Evolutionary conservation across 2,113 vertebrate species (phyloP).

Genomic region (Micronisus gabar): DNA sequence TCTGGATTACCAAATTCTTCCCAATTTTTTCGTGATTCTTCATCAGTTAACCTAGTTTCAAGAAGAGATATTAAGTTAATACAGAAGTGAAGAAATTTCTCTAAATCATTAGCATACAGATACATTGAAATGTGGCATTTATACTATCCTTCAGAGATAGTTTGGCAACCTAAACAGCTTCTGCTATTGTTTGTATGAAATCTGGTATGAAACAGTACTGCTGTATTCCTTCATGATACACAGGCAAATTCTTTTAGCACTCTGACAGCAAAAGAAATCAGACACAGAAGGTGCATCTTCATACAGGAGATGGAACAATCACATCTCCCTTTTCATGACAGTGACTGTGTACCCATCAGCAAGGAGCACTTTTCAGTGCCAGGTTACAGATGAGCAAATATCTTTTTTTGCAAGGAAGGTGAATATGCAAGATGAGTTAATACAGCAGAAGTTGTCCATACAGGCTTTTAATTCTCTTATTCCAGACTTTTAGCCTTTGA

Average conservation of each 20-base stretch:
- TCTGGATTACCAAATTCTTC: conserved; percentile 93
- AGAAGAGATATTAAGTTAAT: not conserved
- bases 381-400: not conserved
- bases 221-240: not conserved
- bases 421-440: not conserved
- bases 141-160: not conserved
- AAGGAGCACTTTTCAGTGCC: not conserved
- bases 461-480: not conserved
- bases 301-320: not conserved
- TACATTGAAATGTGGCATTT: not conserved
- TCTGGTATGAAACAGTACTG: not conserved
- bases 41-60: conserved; percentile 89
- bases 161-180: not conserved
- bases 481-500: not conserved
- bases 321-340: not conserved
- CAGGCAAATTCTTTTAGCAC: not conserved
- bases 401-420: not conserved
- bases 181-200: not conserved
- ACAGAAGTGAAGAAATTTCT: not conserved
- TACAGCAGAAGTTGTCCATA: not conserved
- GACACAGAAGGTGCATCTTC: not conserved
- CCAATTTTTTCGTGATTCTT: conserved; percentile 91
- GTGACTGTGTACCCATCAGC: not conserved
- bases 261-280: not conserved
- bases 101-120: not conserved